Evolutionary conservation across 2,113 vertebrate genomes (phyloP), one percentile per base, ranked within the genome.

Genomic region (Nesoenas mayeri): DNA sequence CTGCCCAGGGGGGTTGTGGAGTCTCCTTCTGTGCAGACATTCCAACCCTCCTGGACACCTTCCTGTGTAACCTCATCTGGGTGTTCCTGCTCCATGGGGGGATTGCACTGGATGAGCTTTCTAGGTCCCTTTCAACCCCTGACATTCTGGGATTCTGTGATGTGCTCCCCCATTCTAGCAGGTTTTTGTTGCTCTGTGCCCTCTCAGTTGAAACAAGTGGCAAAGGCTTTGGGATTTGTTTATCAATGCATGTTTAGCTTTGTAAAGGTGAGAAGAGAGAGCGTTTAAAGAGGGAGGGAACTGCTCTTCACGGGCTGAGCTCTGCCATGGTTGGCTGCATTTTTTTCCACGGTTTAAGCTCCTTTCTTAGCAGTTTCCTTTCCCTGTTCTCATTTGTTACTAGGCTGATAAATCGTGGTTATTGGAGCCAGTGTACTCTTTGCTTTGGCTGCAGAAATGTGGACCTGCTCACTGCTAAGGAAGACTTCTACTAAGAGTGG

Each of bases 261-360:
- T 91, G 81, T 82, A 12, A 79, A 85, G 92, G 95, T 96, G 95
- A 81, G 95, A 89, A 82, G 62, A 81, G 34, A 64, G 56, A 42
- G 89, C 67, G 28, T 92, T 93, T 74, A 28, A 79, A 88, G 81
- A 72, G 79, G n/a, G 54, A 72, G 38, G n/a, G 69, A 86, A 32
- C 57, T 88, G 15, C 54, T 69, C 92, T 88, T 44, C 12, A 40
- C 67, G 69, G 79, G 34, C 24, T 88, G 67, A 92, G 90, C 90
- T 95, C 81, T 88, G 90, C 72, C 34, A 24, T 57, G 85, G 48
- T 60, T 95, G 58, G 42, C 93, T 90, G 87, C 47, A 75, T 26
- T 72, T 89, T 40, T 42, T 17, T 36, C 61, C 60, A 14, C 21
- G 17, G 9, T 84, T 91, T 60, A 71, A 94, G 24, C 44, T 90